phyloP scores from a whole-genome alignment of 2,797 vertebrate species.

The Hemibagrus guttatus region DNA sequence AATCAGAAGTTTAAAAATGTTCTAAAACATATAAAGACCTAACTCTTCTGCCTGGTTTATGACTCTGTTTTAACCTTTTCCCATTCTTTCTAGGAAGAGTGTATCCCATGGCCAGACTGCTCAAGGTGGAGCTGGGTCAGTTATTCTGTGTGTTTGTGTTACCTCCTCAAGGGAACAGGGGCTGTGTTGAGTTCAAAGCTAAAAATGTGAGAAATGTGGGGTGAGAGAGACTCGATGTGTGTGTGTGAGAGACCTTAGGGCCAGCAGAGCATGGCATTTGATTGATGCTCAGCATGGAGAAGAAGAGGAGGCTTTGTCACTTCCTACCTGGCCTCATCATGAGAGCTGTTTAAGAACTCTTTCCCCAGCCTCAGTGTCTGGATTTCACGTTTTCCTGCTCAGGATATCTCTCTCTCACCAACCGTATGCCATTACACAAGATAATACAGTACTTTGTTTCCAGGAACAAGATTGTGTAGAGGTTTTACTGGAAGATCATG shows the following conservation, averaged over 20 bases:
- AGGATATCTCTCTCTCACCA: conserved; percentile 23
- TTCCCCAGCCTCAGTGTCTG: conserved; percentile 31
- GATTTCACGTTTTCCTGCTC: conserved; percentile 43
- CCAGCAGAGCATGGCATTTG: conserved; percentile 39
- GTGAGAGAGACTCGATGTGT: conserved; percentile 37
- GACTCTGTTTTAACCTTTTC: conserved; percentile 19
- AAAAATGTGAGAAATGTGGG: conserved; percentile 58
- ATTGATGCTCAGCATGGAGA: conserved; percentile 44
- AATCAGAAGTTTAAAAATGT: neutral
- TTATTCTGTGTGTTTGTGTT: conserved; percentile 54
- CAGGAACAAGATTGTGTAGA: conserved; percentile 8
- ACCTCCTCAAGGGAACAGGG: conserved; percentile 51
- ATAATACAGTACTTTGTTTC: conserved; percentile 15
- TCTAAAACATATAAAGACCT: neutral
- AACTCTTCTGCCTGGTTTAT: neutral
- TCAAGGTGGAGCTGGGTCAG: conserved; percentile 49
- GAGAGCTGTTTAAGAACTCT: conserved; percentile 15
- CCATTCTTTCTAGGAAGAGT: conserved; percentile 7
- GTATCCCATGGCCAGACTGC: conserved; percentile 46
- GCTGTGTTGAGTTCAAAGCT: conserved; percentile 55
- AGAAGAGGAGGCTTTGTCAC: conserved; percentile 54
- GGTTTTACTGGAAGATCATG: neutral
- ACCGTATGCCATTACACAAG: conserved; percentile 26
- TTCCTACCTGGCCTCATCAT: conserved; percentile 32
- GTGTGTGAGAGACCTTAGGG: conserved; percentile 40